A percentile compares a stretch with the other conserved stretches of the same genome.
These are phyloP conservation scores for Elephas maximus DNA, from an alignment of 2,113 vertebrate genomes.

Conservation along the genomic window DNA sequence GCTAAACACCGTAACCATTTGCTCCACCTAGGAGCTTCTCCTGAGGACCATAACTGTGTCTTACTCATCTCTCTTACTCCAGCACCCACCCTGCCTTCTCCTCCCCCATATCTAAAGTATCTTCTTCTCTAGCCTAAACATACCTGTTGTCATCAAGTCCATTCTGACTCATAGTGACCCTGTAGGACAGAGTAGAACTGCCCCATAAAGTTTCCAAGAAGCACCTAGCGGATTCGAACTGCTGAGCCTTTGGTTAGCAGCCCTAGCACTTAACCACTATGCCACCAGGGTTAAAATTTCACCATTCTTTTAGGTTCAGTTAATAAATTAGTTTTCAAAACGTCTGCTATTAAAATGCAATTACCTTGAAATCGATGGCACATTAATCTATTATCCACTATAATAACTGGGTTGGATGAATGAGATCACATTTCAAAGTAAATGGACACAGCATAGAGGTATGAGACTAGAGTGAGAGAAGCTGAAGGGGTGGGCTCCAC, in stretches of 20 bases:
- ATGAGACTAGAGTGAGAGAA: background rate
- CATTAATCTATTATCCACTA: background rate
- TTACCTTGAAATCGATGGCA: background rate
- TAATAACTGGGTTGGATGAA: background rate
- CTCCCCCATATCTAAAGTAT: background rate
- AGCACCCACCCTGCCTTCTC: background rate
- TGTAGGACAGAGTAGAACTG: too few relatives aligned
- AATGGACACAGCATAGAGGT: background rate
- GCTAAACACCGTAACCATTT: too few relatives aligned
- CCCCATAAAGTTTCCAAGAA: too few relatives aligned
- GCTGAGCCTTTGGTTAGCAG: too few relatives aligned
- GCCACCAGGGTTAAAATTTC: background rate
- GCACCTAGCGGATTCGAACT: too few relatives aligned
- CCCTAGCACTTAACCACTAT: too few relatives aligned
- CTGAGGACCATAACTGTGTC: background rate
- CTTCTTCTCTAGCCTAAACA: too few relatives aligned
- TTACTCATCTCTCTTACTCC: background rate
- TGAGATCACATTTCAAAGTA: background rate
- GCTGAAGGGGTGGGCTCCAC: too few relatives aligned
- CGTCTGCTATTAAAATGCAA: background rate
- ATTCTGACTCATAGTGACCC: too few relatives aligned
- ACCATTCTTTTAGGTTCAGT: background rate
- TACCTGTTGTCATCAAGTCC: too few relatives aligned
- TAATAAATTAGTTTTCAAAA: background rate
- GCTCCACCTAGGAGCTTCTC: too few relatives aligned